Base-by-base conservation (phyloP, 2,113 vertebrate genomes). In the Tachysurus vachellii region DNA sequence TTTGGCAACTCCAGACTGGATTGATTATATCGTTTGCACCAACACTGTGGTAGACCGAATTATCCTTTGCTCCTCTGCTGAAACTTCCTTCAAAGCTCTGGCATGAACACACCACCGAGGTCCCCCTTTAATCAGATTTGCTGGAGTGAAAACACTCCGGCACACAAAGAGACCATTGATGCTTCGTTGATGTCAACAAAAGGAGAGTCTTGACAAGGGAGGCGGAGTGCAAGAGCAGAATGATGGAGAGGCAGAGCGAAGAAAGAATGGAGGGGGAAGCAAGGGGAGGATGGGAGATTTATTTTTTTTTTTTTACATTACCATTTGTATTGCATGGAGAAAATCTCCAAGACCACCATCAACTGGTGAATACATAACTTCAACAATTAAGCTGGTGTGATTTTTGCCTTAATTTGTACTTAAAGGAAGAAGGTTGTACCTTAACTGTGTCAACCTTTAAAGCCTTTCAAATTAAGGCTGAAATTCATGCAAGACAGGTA, bases 91-190 rank as follows among this genome's bases (percentile, higher is more conserved):
- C 91, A 91, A 89, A 90, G 89, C 82, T 79, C 62, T 91, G 91
- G 92, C 89, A 80, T 88, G 85, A 76, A 81, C 87, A 89, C 89
- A 91, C 87, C 86, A 88, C 89, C 21, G 68, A 87, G 82, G 82
- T 87, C 88, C 84, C 83, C 59, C 77, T 93, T 89, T 91, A 90
- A 93, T 92, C 88, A 87, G 91, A 93, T 93, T 93, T 91, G 76
- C 85, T 84, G 83, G 81, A 90, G 86, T 86, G 89, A 91, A 91
- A 91, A 91, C 90, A 88, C 90, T 91, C 82, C 28, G 89, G 87
- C 77, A 23, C 87, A 83, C 89, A 93, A 91, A 90, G 89, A 87
- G 82, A 73, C 88, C 79, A 85, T 90, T 91, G 86, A 91, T 88
- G 73, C 89, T 50, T 68, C 73, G 85, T 87, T 88, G 82, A 83